Base-by-base conservation (phyloP, 2,888 invertebrate genomes). In the Coenonympha arcania region DNA sequence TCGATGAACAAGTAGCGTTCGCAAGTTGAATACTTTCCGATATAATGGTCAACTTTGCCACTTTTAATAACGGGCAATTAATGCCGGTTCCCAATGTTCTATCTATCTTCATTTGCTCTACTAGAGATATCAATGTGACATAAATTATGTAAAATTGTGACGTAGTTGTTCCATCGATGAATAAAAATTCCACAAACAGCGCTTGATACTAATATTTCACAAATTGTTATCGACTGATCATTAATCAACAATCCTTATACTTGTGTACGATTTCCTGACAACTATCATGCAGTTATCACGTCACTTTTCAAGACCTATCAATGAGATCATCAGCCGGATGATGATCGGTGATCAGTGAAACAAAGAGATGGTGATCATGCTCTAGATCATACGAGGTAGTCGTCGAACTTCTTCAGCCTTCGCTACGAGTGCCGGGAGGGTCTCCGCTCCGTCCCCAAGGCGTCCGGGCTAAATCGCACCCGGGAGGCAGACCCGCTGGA, bases 391-490 rank as follows among this genome's bases (percentile, higher is more conserved):
- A 86, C 86, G 55, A 86, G 84, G 76, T 86, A 86, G 79, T 83
- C 79, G 73, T 76, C 65, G 81, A 85, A 86, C 80, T 73, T 79
- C 43, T 59, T 71, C n/a, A 76, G 78, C 82, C 83, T 76, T 75
- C 78, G 87, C 87, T 87, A 87, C 83, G 79, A 69, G 3, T 78
- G 87, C 85, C 87, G 87, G 82, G 79, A 70, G 4, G 76, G 78
- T 6, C 79, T 52, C 9, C 82, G 55, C 56, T 79, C 81, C 59
- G 91, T 43, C 15, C 43, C 83, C 65, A 92, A 76, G 0, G 91
- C 89, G 43, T 92, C 92, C 0, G 95, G 94, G 41, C 94, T 94
- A 78, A 93, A 93, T 50, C 92, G 87, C 51, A 92, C 94, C 9
- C 94, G 86, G 30, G 91, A 90, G 54, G 89, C 89, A n/a, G 91